phyloP scores from a whole-genome alignment of 2,113 vertebrate species.

The Cyphomyrus plagiostoma region DNA sequence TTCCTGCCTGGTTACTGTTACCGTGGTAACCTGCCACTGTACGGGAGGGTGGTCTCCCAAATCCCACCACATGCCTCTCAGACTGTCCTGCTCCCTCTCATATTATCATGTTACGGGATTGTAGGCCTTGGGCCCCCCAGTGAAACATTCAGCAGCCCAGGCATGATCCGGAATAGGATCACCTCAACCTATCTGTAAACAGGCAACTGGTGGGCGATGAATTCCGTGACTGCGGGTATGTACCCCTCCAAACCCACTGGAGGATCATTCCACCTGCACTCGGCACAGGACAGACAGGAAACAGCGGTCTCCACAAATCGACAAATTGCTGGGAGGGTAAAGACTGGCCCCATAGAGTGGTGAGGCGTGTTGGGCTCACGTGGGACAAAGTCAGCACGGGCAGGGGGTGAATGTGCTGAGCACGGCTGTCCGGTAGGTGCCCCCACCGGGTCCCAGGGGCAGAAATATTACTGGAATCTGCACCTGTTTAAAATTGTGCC shows the following conservation, averaged over 20 bases:
- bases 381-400: not conserved
- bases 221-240: not conserved
- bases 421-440: constrained; percentile 28
- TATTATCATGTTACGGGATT: not conserved
- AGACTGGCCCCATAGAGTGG: not conserved
- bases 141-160: not conserved
- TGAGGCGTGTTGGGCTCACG: not conserved
- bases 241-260: not conserved
- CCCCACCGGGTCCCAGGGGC: constrained; percentile 39
- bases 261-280: not conserved
- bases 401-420: not conserved
- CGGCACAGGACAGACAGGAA: not conserved
- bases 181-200: not conserved
- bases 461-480: constrained; percentile 63
- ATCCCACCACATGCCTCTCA: not conserved
- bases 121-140: not conserved
- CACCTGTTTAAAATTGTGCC: constrained; percentile 54
- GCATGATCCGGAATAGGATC: not conserved
- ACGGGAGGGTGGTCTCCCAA: not conserved
- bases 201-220: not conserved
- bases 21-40: not conserved
- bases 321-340: not conserved
- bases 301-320: not conserved
- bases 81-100: not conserved
- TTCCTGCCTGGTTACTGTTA: not conserved